Conservation (phyloP, 2,888 invertebrate genomes). For the Eupithecia abbreviata region DNA sequence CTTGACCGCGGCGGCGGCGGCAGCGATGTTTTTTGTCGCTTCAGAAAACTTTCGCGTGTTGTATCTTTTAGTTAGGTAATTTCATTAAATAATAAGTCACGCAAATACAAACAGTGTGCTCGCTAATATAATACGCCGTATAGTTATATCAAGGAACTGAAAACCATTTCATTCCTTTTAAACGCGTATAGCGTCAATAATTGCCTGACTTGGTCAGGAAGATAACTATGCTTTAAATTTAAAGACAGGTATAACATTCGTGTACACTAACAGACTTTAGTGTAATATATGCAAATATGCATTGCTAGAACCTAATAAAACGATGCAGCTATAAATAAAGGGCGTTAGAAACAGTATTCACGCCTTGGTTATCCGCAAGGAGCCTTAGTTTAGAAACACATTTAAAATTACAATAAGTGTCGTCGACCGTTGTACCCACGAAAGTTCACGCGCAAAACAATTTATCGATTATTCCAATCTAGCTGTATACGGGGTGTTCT, state of each 20-base stretch:
- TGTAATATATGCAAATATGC: slow-evolving; percentile 17
- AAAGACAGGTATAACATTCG: slow-evolving; percentile 1
- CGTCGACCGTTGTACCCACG: slow-evolving; percentile 62
- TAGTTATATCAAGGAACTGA: neutral
- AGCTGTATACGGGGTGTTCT: slow-evolving; percentile 45
- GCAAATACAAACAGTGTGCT: neutral
- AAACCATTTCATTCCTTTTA: neutral
- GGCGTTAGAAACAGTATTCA: slow-evolving; percentile 45
- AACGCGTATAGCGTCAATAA: neutral
- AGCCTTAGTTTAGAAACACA: slow-evolving; percentile 64
- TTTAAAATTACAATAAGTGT: slow-evolving; percentile 80
- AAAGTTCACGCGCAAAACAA: slow-evolving; percentile 75
- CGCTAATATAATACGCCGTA: neutral
- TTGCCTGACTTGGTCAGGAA: neutral
- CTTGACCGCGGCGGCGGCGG: too few relatives aligned
- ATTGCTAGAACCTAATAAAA: slow-evolving; percentile 19
- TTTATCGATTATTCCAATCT: slow-evolving; percentile 71
- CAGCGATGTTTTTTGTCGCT: too few relatives aligned
- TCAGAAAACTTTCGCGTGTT: too few relatives aligned
- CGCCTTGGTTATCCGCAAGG: slow-evolving; percentile 48
- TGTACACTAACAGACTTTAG: slow-evolving; percentile 4
- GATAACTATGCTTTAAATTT: neutral
- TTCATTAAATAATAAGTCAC: neutral
- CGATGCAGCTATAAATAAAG: slow-evolving; percentile 26
- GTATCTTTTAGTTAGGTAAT: neutral